phyloP scores from a whole-genome alignment of 2,797 vertebrate species.

The Mionectes olivaceus region DNA sequence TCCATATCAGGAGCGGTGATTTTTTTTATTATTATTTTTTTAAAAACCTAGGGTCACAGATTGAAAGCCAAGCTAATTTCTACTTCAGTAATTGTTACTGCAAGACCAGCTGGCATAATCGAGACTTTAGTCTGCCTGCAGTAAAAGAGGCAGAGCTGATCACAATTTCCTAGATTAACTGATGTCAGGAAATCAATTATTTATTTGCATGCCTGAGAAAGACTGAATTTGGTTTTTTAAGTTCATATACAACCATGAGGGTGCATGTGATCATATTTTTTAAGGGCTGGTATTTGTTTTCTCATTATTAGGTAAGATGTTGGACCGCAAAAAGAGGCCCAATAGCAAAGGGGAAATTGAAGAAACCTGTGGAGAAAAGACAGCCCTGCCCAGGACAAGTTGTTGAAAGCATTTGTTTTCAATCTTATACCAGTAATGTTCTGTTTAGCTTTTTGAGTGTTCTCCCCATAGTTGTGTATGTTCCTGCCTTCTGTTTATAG shows the following conservation, averaged over 20 bases:
- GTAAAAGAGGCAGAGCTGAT: not conserved
- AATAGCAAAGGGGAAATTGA: conserved; percentile 51
- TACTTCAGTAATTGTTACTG: not conserved
- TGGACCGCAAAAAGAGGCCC: conserved; percentile 6
- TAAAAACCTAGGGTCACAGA: not conserved
- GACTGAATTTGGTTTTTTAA: not conserved
- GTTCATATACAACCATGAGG: not conserved
- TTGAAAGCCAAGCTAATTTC: not conserved
- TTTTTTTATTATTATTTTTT: not conserved
- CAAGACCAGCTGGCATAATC: not conserved
- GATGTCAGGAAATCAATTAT: not conserved
- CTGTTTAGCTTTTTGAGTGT: not conserved
- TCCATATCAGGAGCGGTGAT: not conserved
- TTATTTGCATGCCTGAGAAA: not conserved
- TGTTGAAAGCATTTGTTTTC: conserved; percentile 46
- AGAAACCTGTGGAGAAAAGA: conserved; percentile 48
- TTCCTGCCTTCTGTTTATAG: not conserved
- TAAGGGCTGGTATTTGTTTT: conserved; percentile 34
- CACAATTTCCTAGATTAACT: not conserved
- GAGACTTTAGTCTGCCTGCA: not conserved
- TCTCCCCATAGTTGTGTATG: not conserved
- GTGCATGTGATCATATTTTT: conserved; percentile 3
- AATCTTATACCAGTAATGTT: conserved; percentile 6
- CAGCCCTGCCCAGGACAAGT: conserved; percentile 1
- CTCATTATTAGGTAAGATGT: conserved; percentile 37